These are phyloP conservation scores for Listronotus bonariensis DNA, from an alignment of 1,140 invertebrate species.

Conservation along the genomic window DNA sequence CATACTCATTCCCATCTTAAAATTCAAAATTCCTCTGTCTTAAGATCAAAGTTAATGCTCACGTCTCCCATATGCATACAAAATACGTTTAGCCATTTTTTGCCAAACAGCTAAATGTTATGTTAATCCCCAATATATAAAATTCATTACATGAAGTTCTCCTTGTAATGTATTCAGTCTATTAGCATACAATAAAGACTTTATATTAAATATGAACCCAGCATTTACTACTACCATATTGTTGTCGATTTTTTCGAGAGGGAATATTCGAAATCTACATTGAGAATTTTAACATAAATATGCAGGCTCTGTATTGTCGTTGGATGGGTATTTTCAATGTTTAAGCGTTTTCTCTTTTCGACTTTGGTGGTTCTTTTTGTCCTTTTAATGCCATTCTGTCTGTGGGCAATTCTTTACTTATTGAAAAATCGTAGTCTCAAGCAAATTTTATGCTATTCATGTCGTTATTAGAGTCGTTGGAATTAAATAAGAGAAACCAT, in stretches of 20 bases:
- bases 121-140: constrained; percentile 38
- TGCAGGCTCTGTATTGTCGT: constrained; percentile 4
- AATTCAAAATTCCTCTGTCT: no score
- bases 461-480: no score
- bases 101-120: constrained; percentile 26
- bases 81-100: not conserved
- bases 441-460: no score
- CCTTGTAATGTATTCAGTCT: constrained; percentile 35
- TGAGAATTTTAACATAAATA: constrained; percentile 40
- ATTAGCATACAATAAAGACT: constrained; percentile 41
- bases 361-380: not conserved
- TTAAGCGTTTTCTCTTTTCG: constrained; percentile 26
- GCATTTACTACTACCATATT: constrained; percentile 38
- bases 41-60: no score
- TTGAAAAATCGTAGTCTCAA: no score
- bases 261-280: constrained; percentile 38
- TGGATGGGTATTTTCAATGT: constrained; percentile 32
- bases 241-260: constrained; percentile 36
- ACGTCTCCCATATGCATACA: no score
- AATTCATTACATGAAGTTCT: constrained; percentile 38
- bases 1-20: no score
- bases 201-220: constrained; percentile 41
- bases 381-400: not conserved
- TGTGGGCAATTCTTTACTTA: no score
- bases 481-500: no score